Evolutionary conservation across 1,140 invertebrate genomes (phyloP), one percentile per base, ranked within the genome.

Genomic region (Callitettix versicolor): DNA sequence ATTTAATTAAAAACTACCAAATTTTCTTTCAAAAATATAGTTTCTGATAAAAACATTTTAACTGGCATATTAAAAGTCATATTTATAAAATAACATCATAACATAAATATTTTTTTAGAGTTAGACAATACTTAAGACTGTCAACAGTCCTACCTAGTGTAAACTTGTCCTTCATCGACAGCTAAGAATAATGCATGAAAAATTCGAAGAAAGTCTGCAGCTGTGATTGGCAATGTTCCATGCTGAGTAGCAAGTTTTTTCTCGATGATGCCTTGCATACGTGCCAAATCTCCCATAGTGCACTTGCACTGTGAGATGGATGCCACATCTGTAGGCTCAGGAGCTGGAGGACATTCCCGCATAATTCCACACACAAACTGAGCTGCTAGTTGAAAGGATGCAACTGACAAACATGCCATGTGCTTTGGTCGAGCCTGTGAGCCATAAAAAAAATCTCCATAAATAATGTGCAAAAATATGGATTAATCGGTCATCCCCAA

Each of bases 251-350:
- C 79, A 62, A 87, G 73, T 68, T 87, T 87, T 67, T 79, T 78
- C 22, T 68, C 70, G 60, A 88, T 79, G 40, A 86, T 77, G 34
- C 74, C 76, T 33, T 84, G 81, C 84, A 87, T 88, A 54, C 85
- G 79, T 22, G 73, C 71, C 52, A 86, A 73, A 71, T 86, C 85
- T 60, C 83, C 79, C 38, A 76, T 75, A 38, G 82, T 86, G 69
- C 85, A 88, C 66, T 84, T 83, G 63, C 81, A 84, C 68, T 86
- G 77, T 0, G 76, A 79, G 53, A 81, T 78, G 6, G 76, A 78
- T 24, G 80, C 75, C 67, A 44, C 72, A 59, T 65, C 77, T 67
- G 57, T 70, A 65, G 55, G 73, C 42, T 68, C 64, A 57, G 70
- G 67, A 60, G 70, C 50, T 58, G 63, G 46, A 56, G 40, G 40